Evolutionary conservation across 1,140 invertebrate genomes (phyloP).

Genomic region (Lethrus apterus): DNA sequence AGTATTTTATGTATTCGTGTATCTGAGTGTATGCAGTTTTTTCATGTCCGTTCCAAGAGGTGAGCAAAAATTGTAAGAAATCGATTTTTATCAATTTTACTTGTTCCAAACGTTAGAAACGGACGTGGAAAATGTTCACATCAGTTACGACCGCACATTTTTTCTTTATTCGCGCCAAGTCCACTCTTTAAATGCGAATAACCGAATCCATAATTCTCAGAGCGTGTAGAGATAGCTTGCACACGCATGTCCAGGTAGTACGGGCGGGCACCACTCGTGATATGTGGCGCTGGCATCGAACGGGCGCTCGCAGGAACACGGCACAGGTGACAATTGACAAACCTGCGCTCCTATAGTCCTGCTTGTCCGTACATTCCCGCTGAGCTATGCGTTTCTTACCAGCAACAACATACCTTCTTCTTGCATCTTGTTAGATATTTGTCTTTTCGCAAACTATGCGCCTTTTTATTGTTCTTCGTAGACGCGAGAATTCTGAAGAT

Average conservation of each 20-base stretch:
- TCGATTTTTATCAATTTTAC: too few species aligned
- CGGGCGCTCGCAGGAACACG: conserved; percentile 35
- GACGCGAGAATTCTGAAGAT: conserved; percentile 30
- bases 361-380: conserved; percentile 31
- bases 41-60: too few species aligned
- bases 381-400: conserved; percentile 37
- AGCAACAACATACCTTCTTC: conserved; percentile 31
- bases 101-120: too few species aligned
- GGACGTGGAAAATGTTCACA: too few species aligned
- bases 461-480: conserved; percentile 26
- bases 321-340: conserved; percentile 39
- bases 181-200: conserved; percentile 12
- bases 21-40: too few species aligned
- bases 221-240: conserved; percentile 15
- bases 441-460: conserved; percentile 26
- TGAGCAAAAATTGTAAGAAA: too few species aligned
- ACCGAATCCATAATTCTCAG: conserved; percentile 12
- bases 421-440: conserved; percentile 37
- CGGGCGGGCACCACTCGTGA: conserved; percentile 21
- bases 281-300: conserved; percentile 31
- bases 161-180: too few species aligned
- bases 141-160: too few species aligned
- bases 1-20: too few species aligned
- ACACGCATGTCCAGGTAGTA: conserved; percentile 13
- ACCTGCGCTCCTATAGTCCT: conserved; percentile 33